Base-by-base conservation (phyloP, 2,797 vertebrate genomes). In the Coregonus suidteri region DNA sequence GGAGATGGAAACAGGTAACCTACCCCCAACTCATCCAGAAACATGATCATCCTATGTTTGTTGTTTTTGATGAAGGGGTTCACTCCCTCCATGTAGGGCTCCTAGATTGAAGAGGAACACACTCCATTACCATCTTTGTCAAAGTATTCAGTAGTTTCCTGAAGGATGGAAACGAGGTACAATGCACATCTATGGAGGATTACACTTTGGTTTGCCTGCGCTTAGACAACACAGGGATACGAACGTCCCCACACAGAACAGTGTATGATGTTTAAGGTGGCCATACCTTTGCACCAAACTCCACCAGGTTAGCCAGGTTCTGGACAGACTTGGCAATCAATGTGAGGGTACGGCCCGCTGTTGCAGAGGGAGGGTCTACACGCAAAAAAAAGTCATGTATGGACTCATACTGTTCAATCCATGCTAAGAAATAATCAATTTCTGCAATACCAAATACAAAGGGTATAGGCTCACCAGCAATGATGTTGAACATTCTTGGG, bases 51-150 rank as follows among this genome's bases (percentile, higher is more conserved):
- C 75, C 96, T 96, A 82, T 99, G 97, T 89, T 99, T 99, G 92
- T 99, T 99, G 92, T 95, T 97, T 93, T 99, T 99, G 90, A 99
- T 99, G 89, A 99, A 99, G 81, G 98, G 98, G 92, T 99, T 99
- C 70, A 99, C 98, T n/a, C 98, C 98, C 93, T 99, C 98, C 98
- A 99, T 99, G 78, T 99, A 99, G 1, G 98, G 97, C 81, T 99
- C 98, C 98, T 99, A 87, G 80, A 92, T 0, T 74, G 56, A 78
- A 15, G 79, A 41, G 37, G 64, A 66, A 53, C 6, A 47, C 41
- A 65, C 53, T n/a, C 0, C 14, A 3, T 72, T 18, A 31, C 9
- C 25, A 25, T 64, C 2, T 3, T 11, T 30, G 4, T 13, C 3
- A 47, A 1, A 25, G 20, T 25, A 25, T 25, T 25, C 25, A 25